phyloP scores from a whole-genome alignment of 1,140 invertebrate genomes.

The Plectus sambesii region DNA sequence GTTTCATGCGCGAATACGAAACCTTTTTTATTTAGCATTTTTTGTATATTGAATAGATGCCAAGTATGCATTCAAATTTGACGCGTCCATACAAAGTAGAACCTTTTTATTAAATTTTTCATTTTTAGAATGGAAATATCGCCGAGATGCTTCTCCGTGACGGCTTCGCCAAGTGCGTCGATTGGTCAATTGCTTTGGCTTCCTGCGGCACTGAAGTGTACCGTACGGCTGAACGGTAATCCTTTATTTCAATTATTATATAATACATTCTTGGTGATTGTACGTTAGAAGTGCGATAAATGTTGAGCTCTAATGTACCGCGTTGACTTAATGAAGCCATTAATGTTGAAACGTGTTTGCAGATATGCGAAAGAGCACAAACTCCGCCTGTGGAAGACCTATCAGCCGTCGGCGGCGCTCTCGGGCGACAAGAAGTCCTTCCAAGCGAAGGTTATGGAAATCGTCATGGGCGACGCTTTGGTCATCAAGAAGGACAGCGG shows the following conservation, averaged over 20 bases:
- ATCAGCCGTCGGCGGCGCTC: constrained; percentile 40
- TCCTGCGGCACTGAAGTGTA: constrained; percentile 69
- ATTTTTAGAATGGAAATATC: constrained; percentile 70
- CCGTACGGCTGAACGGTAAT: constrained; percentile 63
- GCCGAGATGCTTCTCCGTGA: constrained; percentile 76
- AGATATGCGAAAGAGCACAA: constrained; percentile 70
- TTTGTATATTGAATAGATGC: constrained; percentile 1
- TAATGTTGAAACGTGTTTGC: constrained; percentile 5
- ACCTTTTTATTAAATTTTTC: constrained; percentile 15
- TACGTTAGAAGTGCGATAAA: not conserved
- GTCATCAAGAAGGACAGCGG: constrained; percentile 68
- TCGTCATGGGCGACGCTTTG: constrained; percentile 83
- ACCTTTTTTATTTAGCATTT: constrained; percentile 8
- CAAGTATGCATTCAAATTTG: constrained; percentile 6
- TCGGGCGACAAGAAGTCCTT: constrained; percentile 28
- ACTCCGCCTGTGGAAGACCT: constrained; percentile 77
- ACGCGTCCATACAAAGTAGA: constrained; percentile 5
- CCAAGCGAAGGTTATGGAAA: constrained; percentile 57
- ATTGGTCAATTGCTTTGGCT: constrained; percentile 73
- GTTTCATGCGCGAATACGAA: not conserved
- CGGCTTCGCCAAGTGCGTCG: constrained; percentile 89
- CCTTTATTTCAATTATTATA: constrained; percentile 3
- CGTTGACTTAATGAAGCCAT: constrained; percentile 4
- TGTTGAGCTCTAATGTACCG: not conserved
- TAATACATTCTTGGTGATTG: constrained; percentile 6